Percentiles rank a stretch among this genome's conserved stretches.
phyloP scores from a whole-genome alignment of 2,888 invertebrate species.

The Pogonocherus hispidulus region DNA sequence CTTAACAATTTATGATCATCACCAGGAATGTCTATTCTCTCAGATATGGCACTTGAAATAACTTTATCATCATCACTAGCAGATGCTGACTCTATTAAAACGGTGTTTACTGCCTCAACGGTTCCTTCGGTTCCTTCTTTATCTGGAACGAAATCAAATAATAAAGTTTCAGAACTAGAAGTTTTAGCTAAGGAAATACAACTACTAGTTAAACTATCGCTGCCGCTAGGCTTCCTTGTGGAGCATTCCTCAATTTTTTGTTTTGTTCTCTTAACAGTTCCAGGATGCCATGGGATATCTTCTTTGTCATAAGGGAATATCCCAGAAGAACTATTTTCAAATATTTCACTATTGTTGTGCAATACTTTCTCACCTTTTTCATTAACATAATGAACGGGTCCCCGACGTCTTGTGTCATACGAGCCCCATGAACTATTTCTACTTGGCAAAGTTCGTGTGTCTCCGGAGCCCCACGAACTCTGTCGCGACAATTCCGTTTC shows the following conservation, averaged over 20 bases:
- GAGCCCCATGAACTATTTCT: constrained; percentile 82
- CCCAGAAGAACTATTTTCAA: constrained; percentile 66
- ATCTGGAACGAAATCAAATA: constrained; percentile 54
- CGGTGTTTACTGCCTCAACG: constrained; percentile 59
- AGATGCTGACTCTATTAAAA: constrained; percentile 53
- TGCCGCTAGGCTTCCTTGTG: constrained; percentile 53
- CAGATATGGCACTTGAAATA: constrained; percentile 74
- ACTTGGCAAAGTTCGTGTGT: constrained; percentile 76
- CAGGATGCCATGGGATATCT: constrained; percentile 77
- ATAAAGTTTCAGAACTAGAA: constrained; percentile 64
- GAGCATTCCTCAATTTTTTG: constrained; percentile 77
- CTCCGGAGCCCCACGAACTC: constrained; percentile 87
- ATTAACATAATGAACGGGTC: constrained; percentile 60
- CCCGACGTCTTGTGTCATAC: constrained; percentile 74
- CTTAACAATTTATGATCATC: constrained; percentile 51
- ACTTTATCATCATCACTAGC: constrained; percentile 51
- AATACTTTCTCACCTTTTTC: constrained; percentile 61
- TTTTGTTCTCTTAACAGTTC: constrained; percentile 80
- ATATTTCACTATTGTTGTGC: constrained; percentile 52
- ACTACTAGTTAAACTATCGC: constrained; percentile 48
- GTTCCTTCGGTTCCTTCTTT: constrained; percentile 42
- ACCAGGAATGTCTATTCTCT: constrained; percentile 69
- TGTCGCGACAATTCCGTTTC: constrained; percentile 77
- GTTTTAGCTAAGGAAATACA: constrained; percentile 54
- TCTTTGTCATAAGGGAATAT: constrained; percentile 73